Percentiles rank a stretch among this genome's conserved stretches.
phyloP scores from a whole-genome alignment of 1,140 invertebrate genomes.

The Thaumatotibia leucotreta region DNA sequence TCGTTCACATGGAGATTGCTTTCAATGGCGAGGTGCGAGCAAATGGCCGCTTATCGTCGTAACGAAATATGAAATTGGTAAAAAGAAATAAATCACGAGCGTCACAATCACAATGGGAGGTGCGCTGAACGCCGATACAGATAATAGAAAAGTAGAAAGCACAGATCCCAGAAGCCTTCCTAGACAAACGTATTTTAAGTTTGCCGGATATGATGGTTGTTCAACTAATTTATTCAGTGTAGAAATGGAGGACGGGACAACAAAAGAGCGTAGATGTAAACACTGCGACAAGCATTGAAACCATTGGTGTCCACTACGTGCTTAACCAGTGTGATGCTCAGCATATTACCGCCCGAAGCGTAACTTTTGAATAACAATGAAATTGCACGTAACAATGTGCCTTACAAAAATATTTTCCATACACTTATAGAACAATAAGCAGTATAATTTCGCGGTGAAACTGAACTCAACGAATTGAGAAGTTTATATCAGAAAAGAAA shows the following conservation, averaged over 20 bases:
- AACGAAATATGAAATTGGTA: slow-evolving; percentile 25
- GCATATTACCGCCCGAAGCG: background rate
- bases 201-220: background rate
- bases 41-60: slow-evolving; percentile 22
- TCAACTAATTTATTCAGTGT: slow-evolving; percentile 2
- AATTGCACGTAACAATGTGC: slow-evolving; percentile 11
- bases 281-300: background rate
- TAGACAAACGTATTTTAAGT: background rate
- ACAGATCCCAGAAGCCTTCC: slow-evolving; percentile 3
- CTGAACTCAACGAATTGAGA: slow-evolving; percentile 11
- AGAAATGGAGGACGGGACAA: background rate
- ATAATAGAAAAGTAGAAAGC: slow-evolving; percentile 31
- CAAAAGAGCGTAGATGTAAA: slow-evolving; percentile 8
- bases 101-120: slow-evolving; percentile 9
- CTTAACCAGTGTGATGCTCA: background rate
- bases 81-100: slow-evolving; percentile 25
- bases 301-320: background rate
- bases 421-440: slow-evolving; percentile 13
- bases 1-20: slow-evolving; percentile 42
- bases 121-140: slow-evolving; percentile 16
- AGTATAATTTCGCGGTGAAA: slow-evolving; percentile 6
- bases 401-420: slow-evolving; percentile 11
- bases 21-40: slow-evolving; percentile 31
- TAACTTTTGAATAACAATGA: slow-evolving; percentile 14
- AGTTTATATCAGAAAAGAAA: slow-evolving; percentile 18